Evolutionary conservation across 2,888 invertebrate genomes (phyloP).

Genomic region (Apotomis betuletana): DNA sequence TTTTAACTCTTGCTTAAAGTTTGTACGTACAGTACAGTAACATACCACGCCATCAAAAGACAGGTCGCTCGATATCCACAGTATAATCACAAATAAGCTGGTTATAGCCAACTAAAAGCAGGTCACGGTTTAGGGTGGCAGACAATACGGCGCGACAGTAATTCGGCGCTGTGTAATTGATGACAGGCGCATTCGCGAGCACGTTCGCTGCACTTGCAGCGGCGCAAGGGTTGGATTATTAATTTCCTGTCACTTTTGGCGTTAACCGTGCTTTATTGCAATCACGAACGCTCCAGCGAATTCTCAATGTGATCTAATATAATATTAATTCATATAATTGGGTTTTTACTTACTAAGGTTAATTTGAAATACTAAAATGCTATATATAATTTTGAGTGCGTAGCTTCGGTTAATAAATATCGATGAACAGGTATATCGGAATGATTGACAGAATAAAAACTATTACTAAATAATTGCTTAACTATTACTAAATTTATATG

Average conservation of each 20-base stretch:
- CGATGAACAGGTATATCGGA: no score
- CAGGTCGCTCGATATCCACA: conserved; percentile 10
- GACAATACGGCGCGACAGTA: conserved; percentile 47
- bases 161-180: conserved; percentile 47
- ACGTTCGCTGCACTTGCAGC: conserved; percentile 47
- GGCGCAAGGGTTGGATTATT: conserved; percentile 44
- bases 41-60: not conserved
- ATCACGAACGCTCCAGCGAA: conserved; percentile 43
- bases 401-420: no score
- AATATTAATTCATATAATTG: not conserved
- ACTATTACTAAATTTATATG: no score
- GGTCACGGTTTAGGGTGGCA: conserved; percentile 41
- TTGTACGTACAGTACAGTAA: not conserved
- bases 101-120: conserved; percentile 29
- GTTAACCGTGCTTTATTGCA: conserved; percentile 41
- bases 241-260: conserved; percentile 41
- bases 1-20: no score
- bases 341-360: not conserved
- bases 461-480: no score
- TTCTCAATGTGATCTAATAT: conserved; percentile 17
- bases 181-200: conserved; percentile 46
- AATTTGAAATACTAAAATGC: no score
- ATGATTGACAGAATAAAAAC: no score
- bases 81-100: conserved; percentile 27
- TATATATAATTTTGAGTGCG: no score